Base-by-base conservation (phyloP, 2,797 vertebrate species). In the Ispidina picta region DNA sequence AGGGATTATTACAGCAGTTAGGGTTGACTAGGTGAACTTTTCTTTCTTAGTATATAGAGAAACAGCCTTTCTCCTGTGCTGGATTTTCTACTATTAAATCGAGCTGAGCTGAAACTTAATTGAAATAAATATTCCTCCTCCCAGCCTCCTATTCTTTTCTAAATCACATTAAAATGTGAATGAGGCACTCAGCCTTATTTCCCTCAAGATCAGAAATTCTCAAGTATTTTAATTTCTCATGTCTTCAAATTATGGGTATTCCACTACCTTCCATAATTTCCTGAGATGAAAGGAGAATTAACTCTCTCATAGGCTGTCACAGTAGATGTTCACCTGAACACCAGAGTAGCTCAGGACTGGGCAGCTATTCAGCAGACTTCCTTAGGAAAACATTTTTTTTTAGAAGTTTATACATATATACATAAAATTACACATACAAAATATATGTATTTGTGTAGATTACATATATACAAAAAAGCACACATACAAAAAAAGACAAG, bases 51-150 rank as follows among this genome's bases (percentile, higher is more conserved):
- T 77, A 17, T 44, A 26, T 19, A 55, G 68, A 71, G 22, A 35
- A 35, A 35, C 35, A 35, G 10, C 65, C 39, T 82, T 68, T 92
- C 37, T 46, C 89, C 49, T 75, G 13, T 39, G 46, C 22, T 52
- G 62, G 15, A 83, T 75, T 89, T 46, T 10, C 39, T 48, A 17
- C 15, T 83, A 26, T 66, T 86, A 83, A 92, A 79, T 19, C 1
- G 7, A 86, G 28, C 48, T 52, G 35, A 85, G 37, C 29, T 62
- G 43, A 89, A 88, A 88, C 19, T 55, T 88, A 70, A 58, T 62
- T 74, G n/a, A 88, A 95, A 92, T 79, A 88, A 88, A 80, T 86
- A 83, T 66, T 85, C 39, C 18, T 62, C 7, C n/a, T 86, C 33
- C 25, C 17, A 58, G 14, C 39, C 26, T 68, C 51, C 12, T 29